phyloP scores from a whole-genome alignment of 2,888 invertebrate genomes.

The Rugalucina vietnamica region DNA sequence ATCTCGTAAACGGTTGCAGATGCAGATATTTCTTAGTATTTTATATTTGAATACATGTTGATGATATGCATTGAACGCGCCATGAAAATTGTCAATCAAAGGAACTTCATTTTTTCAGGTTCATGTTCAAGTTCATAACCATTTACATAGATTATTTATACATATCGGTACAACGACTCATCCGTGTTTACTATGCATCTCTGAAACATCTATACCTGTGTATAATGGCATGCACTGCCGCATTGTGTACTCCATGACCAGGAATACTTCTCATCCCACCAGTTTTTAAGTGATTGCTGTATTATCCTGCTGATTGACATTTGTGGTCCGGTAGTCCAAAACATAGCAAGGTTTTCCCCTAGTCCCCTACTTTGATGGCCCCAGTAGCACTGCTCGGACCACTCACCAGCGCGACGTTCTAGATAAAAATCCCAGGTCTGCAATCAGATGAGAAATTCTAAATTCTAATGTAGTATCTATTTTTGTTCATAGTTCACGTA shows the following conservation, averaged over 20 bases:
- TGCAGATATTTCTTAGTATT: too few species aligned
- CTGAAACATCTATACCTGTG: slow-evolving; percentile 43
- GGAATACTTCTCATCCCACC: slow-evolving; percentile 48
- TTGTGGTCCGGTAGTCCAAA: slow-evolving; percentile 23
- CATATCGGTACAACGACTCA: too few species aligned
- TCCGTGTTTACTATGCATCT: not conserved
- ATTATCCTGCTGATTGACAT: slow-evolving; percentile 37
- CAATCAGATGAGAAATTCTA: too few species aligned
- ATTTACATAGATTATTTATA: not conserved
- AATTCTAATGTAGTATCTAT: too few species aligned
- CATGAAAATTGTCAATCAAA: not conserved
- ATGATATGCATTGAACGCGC: not conserved
- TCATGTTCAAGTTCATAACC: not conserved
- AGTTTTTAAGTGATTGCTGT: slow-evolving; percentile 34
- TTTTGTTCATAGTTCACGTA: too few species aligned
- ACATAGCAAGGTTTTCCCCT: slow-evolving; percentile 58
- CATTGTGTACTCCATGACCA: slow-evolving; percentile 56
- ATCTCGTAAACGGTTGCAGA: too few species aligned
- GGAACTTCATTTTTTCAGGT: not conserved
- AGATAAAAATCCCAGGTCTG: slow-evolving; percentile 60
- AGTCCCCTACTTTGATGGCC: slow-evolving; percentile 41
- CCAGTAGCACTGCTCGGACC: slow-evolving; percentile 57
- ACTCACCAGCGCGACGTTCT: slow-evolving; percentile 49
- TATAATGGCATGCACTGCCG: slow-evolving; percentile 58
- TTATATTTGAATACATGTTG: not conserved